Percentiles rank a stretch among this genome's conserved stretches.
phyloP scores from a whole-genome alignment of 23 tunicate species.

The Diplosoma virens region DNA sequence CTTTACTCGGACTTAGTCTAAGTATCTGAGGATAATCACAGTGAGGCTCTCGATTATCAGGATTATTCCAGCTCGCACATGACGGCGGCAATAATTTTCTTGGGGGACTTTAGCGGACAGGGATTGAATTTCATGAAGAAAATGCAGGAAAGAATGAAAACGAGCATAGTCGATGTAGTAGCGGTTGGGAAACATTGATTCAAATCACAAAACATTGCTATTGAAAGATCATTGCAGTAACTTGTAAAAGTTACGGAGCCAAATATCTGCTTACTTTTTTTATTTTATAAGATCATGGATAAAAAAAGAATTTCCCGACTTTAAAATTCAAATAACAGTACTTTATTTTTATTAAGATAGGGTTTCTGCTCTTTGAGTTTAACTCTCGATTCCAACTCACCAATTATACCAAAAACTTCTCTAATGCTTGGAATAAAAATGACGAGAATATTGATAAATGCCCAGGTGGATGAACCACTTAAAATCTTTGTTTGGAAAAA shows the following conservation, averaged over 20 bases:
- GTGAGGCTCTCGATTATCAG: slow-evolving; percentile 69
- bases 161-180: slow-evolving; percentile 91
- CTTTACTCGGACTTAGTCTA: too few species aligned
- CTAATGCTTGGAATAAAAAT: slow-evolving; percentile 83
- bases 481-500: slow-evolving; percentile 72
- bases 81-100: slow-evolving; percentile 48
- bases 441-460: slow-evolving; percentile 74
- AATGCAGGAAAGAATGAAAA: slow-evolving; percentile 72
- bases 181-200: slow-evolving; percentile 86
- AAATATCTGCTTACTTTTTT: too few species aligned
- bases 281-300: slow-evolving; percentile 68
- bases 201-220: slow-evolving; percentile 67
- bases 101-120: slow-evolving; percentile 41
- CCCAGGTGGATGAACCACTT: slow-evolving; percentile 82
- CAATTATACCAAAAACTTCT: slow-evolving; percentile 89
- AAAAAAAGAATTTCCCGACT: slow-evolving; percentile 75
- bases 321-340: too few species aligned
- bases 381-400: too few species aligned
- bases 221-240: slow-evolving; percentile 61
- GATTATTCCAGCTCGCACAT: slow-evolving; percentile 45
- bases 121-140: slow-evolving; percentile 71
- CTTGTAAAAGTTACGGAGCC: too few species aligned
- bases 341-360: too few species aligned
- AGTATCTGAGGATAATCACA: slow-evolving; percentile 71
- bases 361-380: too few species aligned